Evolutionary conservation across 2,113 vertebrate genomes (phyloP).

Genomic region (Oryzias javanicus): DNA sequence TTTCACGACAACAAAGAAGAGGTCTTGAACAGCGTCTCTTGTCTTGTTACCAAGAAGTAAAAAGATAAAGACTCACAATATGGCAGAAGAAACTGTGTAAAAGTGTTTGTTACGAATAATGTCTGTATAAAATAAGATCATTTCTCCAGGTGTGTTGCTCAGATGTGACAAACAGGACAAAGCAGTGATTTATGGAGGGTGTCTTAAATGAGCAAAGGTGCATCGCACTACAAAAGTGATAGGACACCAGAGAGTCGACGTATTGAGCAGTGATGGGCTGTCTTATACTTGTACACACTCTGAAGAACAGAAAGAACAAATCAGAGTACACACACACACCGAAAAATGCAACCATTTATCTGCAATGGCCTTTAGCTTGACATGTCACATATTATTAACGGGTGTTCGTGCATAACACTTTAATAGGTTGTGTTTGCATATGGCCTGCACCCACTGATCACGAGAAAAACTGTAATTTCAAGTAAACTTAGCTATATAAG

Average conservation of each 20-base stretch:
- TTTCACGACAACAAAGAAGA: constrained; percentile 67
- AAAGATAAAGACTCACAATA: constrained; percentile 39
- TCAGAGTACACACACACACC: constrained; percentile 39
- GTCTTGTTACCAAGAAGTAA: constrained; percentile 50
- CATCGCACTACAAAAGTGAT: constrained; percentile 46
- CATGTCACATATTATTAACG: constrained; percentile 72
- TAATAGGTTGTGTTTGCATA: constrained; percentile 38
- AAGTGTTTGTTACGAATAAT: background rate
- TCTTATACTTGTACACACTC: constrained; percentile 39
- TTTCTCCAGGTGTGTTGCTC: constrained; percentile 15
- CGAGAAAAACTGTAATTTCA: constrained; percentile 4
- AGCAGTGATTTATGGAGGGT: constrained; percentile 58
- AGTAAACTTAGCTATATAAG: no score
- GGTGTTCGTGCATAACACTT: constrained; percentile 61
- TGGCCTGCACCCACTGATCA: constrained; percentile 45
- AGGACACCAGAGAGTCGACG: constrained; percentile 48
- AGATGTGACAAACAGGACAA: constrained; percentile 49
- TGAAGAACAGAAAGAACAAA: constrained; percentile 41
- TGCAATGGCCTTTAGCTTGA: constrained; percentile 59
- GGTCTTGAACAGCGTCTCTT: constrained; percentile 57
- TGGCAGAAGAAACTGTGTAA: constrained; percentile 34
- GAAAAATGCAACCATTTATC: constrained; percentile 47
- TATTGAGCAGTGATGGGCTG: constrained; percentile 39
- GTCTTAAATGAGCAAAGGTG: constrained; percentile 44
- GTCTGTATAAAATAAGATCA: background rate